phyloP scores from a whole-genome alignment of 1,140 invertebrate genomes.

The Elysia chlorotica region DNA sequence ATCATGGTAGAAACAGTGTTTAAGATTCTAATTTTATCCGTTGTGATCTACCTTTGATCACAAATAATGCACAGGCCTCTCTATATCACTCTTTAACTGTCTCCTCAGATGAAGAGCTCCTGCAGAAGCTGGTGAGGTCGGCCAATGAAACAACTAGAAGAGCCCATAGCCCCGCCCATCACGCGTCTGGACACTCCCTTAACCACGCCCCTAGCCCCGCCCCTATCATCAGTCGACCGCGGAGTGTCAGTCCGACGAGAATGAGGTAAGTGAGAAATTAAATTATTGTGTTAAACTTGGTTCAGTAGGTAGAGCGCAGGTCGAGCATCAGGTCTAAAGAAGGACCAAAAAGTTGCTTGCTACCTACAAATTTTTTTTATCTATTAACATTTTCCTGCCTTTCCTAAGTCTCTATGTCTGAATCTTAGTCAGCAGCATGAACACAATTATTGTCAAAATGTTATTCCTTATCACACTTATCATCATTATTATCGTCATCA shows the following conservation, averaged over 20 bases:
- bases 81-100: neutral
- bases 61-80: neutral
- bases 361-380: neutral
- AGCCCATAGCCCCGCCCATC: neutral
- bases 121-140: neutral
- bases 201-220: no score
- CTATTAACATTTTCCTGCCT: neutral
- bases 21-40: neutral
- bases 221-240: neutral
- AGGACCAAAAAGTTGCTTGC: neutral
- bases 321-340: neutral
- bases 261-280: neutral
- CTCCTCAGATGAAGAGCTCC: neutral
- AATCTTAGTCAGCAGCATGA: slow-evolving; percentile 5
- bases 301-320: neutral
- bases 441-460: slow-evolving; percentile 3
- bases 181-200: neutral
- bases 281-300: neutral
- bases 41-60: neutral
- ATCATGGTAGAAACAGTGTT: no score
- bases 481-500: slow-evolving; percentile 8
- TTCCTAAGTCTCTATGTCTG: slow-evolving; percentile 1
- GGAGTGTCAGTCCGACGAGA: neutral
- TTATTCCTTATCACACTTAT: slow-evolving; percentile 7
- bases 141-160: neutral